phyloP scores from a whole-genome alignment of 2,888 invertebrate genomes.

The Allacma fusca region DNA sequence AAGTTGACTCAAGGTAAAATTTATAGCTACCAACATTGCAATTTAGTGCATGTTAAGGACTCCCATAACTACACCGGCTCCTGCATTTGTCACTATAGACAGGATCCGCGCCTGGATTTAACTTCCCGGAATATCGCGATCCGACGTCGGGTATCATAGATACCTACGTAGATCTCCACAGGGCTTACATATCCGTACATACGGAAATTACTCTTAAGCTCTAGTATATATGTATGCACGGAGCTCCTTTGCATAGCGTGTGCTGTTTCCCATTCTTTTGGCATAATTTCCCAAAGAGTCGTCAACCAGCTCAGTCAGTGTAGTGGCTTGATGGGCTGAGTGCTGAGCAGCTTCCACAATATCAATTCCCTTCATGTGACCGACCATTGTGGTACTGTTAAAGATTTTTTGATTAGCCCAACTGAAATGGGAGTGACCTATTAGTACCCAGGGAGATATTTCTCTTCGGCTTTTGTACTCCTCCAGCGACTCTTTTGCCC shows the following conservation, averaged over 20 bases:
- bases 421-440: slow-evolving; percentile 52
- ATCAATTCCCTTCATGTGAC: background rate
- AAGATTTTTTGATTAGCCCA: slow-evolving; percentile 7
- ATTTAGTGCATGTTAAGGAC: slow-evolving; percentile 29
- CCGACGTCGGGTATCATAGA: no score
- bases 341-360: no score
- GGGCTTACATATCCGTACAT: no score
- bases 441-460: slow-evolving; percentile 57
- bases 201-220: no score
- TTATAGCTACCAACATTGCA: slow-evolving; percentile 13
- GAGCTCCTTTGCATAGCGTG: no score
- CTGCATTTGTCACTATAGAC: background rate
- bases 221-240: no score
- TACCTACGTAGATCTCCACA: no score
- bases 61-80: slow-evolving; percentile 38
- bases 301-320: no score
- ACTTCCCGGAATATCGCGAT: no score
- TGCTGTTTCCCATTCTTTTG: no score
- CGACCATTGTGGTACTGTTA: background rate
- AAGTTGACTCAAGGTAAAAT: slow-evolving; percentile 7
- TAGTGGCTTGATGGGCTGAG: no score
- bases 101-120: background rate
- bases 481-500: background rate
- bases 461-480: slow-evolving; percentile 40
- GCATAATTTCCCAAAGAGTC: no score